These are phyloP conservation scores for Drepana arcuata DNA, from an alignment of 1,140 invertebrate species.

Conservation along the genomic window DNA sequence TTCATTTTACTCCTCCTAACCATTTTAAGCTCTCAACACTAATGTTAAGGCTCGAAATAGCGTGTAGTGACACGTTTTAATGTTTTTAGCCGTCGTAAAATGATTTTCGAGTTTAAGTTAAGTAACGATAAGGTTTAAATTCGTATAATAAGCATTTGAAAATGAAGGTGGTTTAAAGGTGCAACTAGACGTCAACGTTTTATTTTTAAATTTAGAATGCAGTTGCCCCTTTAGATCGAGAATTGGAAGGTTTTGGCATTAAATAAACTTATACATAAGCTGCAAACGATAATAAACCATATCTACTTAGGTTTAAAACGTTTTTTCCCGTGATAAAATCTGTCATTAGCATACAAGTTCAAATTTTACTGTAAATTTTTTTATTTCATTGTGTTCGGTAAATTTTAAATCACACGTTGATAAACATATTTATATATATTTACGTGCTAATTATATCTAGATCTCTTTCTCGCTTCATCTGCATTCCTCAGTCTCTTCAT, in stretches of 20 bases:
- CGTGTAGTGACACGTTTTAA: slow-evolving; percentile 5
- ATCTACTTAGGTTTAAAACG: neutral
- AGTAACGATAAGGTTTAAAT: slow-evolving; percentile 4
- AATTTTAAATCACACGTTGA: too few relatives aligned
- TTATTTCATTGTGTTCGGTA: too few relatives aligned
- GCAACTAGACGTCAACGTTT: slow-evolving; percentile 9
- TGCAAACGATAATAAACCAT: too few relatives aligned
- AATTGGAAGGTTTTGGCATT: neutral
- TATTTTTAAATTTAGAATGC: slow-evolving; percentile 10
- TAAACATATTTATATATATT: too few relatives aligned
- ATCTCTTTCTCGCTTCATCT: too few relatives aligned
- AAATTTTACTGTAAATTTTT: neutral
- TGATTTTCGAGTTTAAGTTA: slow-evolving; percentile 2
- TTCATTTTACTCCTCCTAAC: slow-evolving; percentile 9
- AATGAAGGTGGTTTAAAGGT: slow-evolving; percentile 12
- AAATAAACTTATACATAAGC: too few relatives aligned
- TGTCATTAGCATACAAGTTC: neutral
- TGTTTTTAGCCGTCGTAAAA: neutral
- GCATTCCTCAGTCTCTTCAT: too few relatives aligned
- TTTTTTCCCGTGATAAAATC: neutral
- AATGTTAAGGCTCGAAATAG: slow-evolving; percentile 13
- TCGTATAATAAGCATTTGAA: slow-evolving; percentile 5
- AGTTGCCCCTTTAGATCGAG: neutral
- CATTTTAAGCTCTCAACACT: slow-evolving; percentile 11
- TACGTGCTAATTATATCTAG: too few relatives aligned